phyloP scores from a whole-genome alignment of 2,888 invertebrate genomes.

The Pseudoips prasinana region DNA sequence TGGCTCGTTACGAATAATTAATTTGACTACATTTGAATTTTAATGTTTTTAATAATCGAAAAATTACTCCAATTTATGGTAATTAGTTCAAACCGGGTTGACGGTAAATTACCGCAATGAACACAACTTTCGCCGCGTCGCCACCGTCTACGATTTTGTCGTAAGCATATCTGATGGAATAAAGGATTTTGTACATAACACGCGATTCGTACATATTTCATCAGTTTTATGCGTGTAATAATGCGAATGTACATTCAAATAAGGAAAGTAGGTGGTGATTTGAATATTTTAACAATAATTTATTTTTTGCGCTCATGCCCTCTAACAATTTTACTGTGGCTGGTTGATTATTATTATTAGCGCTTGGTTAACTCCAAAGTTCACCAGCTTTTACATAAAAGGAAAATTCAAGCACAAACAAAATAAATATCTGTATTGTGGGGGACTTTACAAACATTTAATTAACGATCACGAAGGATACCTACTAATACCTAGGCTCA shows the following conservation, averaged over 20 bases:
- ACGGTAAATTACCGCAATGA: slow-evolving; percentile 27
- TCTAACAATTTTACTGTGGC: no score
- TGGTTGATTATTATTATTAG: no score
- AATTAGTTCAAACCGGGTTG: slow-evolving; percentile 19
- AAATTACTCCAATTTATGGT: slow-evolving; percentile 31
- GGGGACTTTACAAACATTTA: no score
- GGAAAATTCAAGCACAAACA: no score
- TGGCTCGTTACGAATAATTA: slow-evolving; percentile 21
- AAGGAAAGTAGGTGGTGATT: slow-evolving; percentile 16
- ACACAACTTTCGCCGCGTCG: slow-evolving; percentile 34
- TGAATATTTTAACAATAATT: slow-evolving; percentile 22
- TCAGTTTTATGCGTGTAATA: slow-evolving; percentile 22
- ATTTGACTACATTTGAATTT: slow-evolving; percentile 18
- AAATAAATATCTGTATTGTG: no score
- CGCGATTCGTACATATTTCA: slow-evolving; percentile 30
- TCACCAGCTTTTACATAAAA: no score
- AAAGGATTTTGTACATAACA: slow-evolving; percentile 8
- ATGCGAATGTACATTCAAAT: slow-evolving; percentile 23
- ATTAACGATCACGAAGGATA: no score
- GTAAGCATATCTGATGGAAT: slow-evolving; percentile 30
- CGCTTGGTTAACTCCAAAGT: no score
- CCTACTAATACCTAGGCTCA: no score
- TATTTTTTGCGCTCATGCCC: no score
- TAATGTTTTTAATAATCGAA: slow-evolving; percentile 28
- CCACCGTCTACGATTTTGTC: slow-evolving; percentile 47